A percentile compares a stretch with the other conserved stretches of the same genome.
These are phyloP conservation scores for Drosophila melanica DNA, from an alignment of 1,140 invertebrate genomes.

Conservation along the genomic window DNA sequence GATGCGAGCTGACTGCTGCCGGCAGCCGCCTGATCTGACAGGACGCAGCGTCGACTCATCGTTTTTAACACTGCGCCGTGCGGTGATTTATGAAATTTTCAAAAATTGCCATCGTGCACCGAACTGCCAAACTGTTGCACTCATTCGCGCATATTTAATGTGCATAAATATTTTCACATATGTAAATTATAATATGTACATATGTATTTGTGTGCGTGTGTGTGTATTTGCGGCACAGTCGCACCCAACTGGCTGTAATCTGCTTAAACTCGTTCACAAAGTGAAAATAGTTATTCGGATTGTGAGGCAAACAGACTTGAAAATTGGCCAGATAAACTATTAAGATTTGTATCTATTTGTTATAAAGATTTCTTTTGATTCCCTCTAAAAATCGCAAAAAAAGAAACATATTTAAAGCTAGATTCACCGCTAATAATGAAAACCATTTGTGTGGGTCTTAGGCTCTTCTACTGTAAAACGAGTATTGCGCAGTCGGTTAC, in stretches of 20 bases:
- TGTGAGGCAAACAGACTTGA: too few species aligned
- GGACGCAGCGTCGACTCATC: slow-evolving; percentile 38
- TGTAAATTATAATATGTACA: slow-evolving; percentile 65
- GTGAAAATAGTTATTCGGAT: too few species aligned
- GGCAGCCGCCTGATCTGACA: slow-evolving; percentile 31
- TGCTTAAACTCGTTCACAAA: too few species aligned
- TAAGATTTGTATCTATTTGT: too few species aligned
- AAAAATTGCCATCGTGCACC: slow-evolving; percentile 40
- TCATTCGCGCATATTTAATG: slow-evolving; percentile 71
- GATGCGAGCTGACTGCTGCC: slow-evolving; percentile 32
- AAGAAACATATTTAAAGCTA: too few species aligned
- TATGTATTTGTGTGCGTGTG: slow-evolving; percentile 1
- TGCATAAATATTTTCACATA: slow-evolving; percentile 60
- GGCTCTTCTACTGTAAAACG: too few species aligned
- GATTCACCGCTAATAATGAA: too few species aligned
- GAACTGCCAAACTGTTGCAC: slow-evolving; percentile 47
- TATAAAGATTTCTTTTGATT: too few species aligned
- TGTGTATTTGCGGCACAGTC: neutral
- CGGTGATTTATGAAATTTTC: slow-evolving; percentile 74
- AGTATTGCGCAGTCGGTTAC: too few species aligned
- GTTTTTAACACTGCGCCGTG: slow-evolving; percentile 51
- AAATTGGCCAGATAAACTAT: too few species aligned
- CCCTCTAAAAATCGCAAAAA: too few species aligned
- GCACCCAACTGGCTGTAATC: neutral
- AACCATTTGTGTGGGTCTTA: too few species aligned